phyloP scores from a whole-genome alignment of 2,113 vertebrate species.

The Catharus bicknelli region DNA sequence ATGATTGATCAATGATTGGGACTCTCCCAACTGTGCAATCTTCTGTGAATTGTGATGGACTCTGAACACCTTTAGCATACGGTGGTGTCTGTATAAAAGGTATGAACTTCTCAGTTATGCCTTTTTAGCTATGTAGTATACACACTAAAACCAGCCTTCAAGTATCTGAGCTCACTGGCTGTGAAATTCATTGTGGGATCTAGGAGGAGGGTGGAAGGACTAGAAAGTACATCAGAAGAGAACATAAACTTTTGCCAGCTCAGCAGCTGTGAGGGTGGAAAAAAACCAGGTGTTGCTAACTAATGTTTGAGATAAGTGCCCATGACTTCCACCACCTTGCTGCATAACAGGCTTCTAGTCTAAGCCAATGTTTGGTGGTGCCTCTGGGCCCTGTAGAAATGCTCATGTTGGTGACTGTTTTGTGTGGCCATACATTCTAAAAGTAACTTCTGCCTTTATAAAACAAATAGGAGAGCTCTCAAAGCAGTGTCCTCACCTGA shows the following conservation, averaged over 20 bases:
- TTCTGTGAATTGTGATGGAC: neutral
- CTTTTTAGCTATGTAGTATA: neutral
- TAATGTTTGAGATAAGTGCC: neutral
- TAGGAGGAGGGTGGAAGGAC: neutral
- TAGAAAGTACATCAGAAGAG: neutral
- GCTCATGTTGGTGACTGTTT: accelerated
- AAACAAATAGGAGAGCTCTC: neutral
- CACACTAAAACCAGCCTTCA: neutral
- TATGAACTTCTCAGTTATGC: neutral
- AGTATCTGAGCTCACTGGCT: neutral
- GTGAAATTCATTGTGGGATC: neutral
- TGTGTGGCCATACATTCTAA: neutral
- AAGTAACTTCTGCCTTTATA: neutral
- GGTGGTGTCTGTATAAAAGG: neutral
- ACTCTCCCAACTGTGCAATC: accelerated
- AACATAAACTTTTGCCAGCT: neutral
- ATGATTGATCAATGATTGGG: neutral
- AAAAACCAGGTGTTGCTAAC: neutral
- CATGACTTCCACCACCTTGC: neutral
- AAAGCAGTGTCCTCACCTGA: neutral
- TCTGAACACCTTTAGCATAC: neutral
- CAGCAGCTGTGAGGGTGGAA: neutral
- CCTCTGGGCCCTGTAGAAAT: neutral
- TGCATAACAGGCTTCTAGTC: neutral
- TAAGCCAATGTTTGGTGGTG: neutral